Base-by-base conservation (phyloP, 2,888 invertebrate species). In the Caenorhabditis becei region DNA sequence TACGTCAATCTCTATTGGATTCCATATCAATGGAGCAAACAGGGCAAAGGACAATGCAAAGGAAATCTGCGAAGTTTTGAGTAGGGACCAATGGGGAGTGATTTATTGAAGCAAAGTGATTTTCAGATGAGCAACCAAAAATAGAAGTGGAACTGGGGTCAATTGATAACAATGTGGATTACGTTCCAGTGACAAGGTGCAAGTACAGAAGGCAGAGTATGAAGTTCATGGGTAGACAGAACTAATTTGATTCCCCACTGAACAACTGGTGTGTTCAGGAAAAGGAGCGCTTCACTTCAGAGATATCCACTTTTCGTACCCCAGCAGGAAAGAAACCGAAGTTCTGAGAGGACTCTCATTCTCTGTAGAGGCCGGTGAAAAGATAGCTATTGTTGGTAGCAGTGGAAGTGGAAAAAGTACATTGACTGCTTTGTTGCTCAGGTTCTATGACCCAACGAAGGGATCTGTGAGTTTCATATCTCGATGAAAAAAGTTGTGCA, bases 301-400 rank as follows among this genome's bases (percentile, higher is more conserved):
- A 69, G 92, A 94, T 41, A 94, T 96, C 0, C 95, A 92, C 93
- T 96, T 96, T 92, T 93, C 94, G 61, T 97, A 97, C 92, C 96
- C 96, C 0, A 95, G 95, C 0, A 93, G 96, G 23, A 94, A 94
- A 49, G 94, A 90, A 70, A 86, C 90, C 8, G 88, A 90, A 78
- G 89, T 89, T 11, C 82, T 89, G 8, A 84, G 85, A 59, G 86
- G 85, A 1, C 75, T 90, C 14, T 82, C 86, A 5, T 84, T 90
- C 65, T 70, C 83, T 18, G 83, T 90, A 7, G 82, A 81, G 20
- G 88, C 89, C 24, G 90, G 90, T 7, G 90, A 90, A 41, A 87
- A 91, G 69, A 61, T 90, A 32, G 90, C 90, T 11, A 85, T 90
- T 26, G 90, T 89, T 10, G 90, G 90, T 5, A 77, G 88, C 23